phyloP scores from a whole-genome alignment of 2,797 vertebrate species.

The Perodicticus potto region DNA sequence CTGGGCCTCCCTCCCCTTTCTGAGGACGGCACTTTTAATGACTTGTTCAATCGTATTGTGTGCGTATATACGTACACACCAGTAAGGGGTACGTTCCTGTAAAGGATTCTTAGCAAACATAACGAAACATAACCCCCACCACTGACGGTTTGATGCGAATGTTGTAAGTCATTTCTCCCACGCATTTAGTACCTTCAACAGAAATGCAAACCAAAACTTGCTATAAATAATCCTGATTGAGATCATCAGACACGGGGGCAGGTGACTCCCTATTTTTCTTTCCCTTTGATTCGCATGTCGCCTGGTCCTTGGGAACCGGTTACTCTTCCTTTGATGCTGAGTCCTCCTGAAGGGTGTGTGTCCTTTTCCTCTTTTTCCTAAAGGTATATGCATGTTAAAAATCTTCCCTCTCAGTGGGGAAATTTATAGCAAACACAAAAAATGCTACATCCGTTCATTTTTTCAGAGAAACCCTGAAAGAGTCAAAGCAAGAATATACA shows the following conservation, averaged over 20 bases:
- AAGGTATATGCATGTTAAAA: background rate
- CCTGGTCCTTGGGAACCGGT: background rate
- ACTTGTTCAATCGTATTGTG: background rate
- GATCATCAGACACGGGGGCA: constrained; percentile 17
- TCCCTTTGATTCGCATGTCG: constrained; percentile 32
- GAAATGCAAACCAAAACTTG: background rate
- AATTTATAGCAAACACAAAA: constrained; percentile 56
- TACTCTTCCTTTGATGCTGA: constrained; percentile 12
- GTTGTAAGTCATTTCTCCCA: constrained; percentile 40
- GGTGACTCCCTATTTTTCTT: constrained; percentile 33
- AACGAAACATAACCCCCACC: background rate
- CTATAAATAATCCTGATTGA: constrained; percentile 17
- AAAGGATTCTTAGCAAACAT: background rate
- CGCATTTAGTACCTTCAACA: background rate
- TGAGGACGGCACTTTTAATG: background rate
- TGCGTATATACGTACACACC: background rate
- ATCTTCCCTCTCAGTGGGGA: background rate
- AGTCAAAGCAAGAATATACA: constrained; percentile 6
- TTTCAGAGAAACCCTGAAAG: constrained; percentile 58
- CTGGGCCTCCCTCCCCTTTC: background rate
- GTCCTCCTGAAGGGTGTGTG: background rate
- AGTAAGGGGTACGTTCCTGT: background rate
- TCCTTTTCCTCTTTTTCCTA: background rate
- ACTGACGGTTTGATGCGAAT: background rate
- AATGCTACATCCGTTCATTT: constrained; percentile 34